Conservation (phyloP, 1,140 invertebrate genomes). For the Drosophila navojoa region DNA sequence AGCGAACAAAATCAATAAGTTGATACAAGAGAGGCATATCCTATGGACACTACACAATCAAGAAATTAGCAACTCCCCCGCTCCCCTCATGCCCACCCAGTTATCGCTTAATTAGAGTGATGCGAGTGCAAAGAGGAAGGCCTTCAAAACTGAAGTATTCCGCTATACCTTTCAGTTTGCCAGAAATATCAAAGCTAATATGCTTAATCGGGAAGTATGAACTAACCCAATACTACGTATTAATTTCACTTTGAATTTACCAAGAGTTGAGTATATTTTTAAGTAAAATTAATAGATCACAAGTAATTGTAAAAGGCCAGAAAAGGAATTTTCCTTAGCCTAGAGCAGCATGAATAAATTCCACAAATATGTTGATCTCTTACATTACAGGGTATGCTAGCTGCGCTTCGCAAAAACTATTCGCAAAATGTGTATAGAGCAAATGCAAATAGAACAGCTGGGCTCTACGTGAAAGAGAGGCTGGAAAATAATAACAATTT, state of each 20-base stretch:
- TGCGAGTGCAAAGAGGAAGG: background rate
- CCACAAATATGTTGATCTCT: no score
- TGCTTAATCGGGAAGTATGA: background rate
- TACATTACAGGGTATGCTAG: background rate
- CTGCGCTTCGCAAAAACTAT: background rate
- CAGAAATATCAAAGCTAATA: background rate
- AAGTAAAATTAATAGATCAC: background rate
- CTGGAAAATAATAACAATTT: conserved; percentile 32
- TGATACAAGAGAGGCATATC: background rate
- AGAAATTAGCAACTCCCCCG: background rate
- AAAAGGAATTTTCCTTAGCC: no score
- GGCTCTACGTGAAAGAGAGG: background rate
- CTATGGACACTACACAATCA: conserved; percentile 1
- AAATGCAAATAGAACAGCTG: background rate
- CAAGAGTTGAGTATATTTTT: no score
- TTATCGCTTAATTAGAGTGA: conserved; percentile 33
- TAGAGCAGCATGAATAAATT: no score
- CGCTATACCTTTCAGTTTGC: background rate
- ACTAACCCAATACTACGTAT: background rate
- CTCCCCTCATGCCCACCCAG: background rate
- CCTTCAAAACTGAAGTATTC: conserved; percentile 22
- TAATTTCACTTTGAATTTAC: no score
- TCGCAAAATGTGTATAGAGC: background rate
- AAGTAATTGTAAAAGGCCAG: background rate
- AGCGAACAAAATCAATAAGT: conserved; percentile 37